Evolutionary conservation across 2,888 invertebrate species (phyloP), one percentile per base, ranked within the genome.

Genomic region (Lumbricus terrestris): DNA sequence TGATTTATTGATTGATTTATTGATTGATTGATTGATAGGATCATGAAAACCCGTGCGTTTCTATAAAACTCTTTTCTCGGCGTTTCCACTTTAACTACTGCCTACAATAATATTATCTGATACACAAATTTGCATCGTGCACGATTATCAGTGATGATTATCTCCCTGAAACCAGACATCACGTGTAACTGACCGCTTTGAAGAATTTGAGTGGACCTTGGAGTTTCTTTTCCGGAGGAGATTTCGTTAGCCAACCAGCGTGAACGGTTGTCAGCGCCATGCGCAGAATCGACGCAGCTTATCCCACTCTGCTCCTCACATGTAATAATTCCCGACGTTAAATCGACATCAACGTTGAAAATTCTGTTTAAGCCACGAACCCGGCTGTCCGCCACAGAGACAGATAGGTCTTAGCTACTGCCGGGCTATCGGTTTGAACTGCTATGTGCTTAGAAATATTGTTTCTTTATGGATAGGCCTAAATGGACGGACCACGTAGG

Each of bases 221-320:
- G 38, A 35, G 37, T 37, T 88, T 90, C 47, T 88, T 88, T 42
- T 90, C 88, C 35, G 90, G 90, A 16, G 90, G 90, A 20, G 90
- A 90, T 54, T 90, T 90, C 23, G 88, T 88, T 29, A 90, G 88
- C 88, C 88, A 90, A 88, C 90, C 90, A 35, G 85, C 34, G 37
- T 85, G 85, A 5, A 85, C 85, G 23, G 34, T 37, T 1, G 34
- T 85, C 85, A 85, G 16, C 8, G 85, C 85, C 85, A 85, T 85
- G 34, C 85, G 35, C 85, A 37, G 34, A 34, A 34, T n/a, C 69
- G 8, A n/a, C 11, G 29, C 69, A 69, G 69, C n/a, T 69, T n/a
- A 69, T n/a, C n/a, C 69, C 69, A 69, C 11, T 69, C 69, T 69
- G 29, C 69, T 69, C 40, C 15, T n/a, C n/a, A n/a, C 15, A n/a